A percentile compares a stretch with the other conserved stretches of the same genome.
Evolutionary conservation across 2,113 vertebrate genomes (phyloP).

Genomic region (Megalops atlanticus): DNA sequence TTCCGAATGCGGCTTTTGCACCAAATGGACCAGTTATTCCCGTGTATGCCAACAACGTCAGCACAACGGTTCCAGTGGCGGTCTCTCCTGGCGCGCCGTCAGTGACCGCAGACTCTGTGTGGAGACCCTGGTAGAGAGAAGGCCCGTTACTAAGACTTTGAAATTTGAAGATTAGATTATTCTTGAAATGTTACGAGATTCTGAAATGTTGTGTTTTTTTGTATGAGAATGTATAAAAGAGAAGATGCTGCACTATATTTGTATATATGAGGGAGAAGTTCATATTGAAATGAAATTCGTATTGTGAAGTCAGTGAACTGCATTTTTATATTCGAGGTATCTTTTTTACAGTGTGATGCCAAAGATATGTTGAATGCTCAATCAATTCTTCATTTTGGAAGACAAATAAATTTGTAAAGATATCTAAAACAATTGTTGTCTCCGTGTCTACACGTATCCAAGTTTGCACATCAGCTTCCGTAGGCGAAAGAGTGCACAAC

Average conservation of each 20-base stretch:
- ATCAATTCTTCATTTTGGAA: conserved; percentile 87
- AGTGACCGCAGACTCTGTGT: conserved; percentile 88
- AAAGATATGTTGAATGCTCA: conserved; percentile 88
- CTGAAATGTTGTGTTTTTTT: conserved; percentile 67
- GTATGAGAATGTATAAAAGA: conserved; percentile 71
- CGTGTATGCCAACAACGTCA: conserved; percentile 81
- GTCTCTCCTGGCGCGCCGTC: conserved; percentile 78
- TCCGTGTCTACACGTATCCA: not conserved
- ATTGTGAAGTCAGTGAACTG: conserved; percentile 85
- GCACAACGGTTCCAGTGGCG: conserved; percentile 69
- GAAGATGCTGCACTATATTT: conserved; percentile 89
- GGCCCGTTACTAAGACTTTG: conserved; percentile 53
- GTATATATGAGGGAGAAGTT: conserved; percentile 89
- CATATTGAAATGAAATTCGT: conserved; percentile 97
- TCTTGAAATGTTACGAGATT: conserved; percentile 57
- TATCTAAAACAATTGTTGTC: conserved; percentile 37
- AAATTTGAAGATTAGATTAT: conserved; percentile 20
- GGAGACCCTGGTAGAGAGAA: conserved; percentile 90
- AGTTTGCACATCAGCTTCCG: no score
- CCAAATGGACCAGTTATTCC: conserved; percentile 87
- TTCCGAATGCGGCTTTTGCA: conserved; percentile 88
- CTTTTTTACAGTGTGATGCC: conserved; percentile 84
- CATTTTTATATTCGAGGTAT: conserved; percentile 78
- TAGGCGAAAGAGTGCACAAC: no score
- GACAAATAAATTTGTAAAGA: conserved; percentile 84